These are phyloP conservation scores for Microtus richardsoni DNA, from an alignment of 2,113 vertebrate genomes.

Conservation along the genomic window DNA sequence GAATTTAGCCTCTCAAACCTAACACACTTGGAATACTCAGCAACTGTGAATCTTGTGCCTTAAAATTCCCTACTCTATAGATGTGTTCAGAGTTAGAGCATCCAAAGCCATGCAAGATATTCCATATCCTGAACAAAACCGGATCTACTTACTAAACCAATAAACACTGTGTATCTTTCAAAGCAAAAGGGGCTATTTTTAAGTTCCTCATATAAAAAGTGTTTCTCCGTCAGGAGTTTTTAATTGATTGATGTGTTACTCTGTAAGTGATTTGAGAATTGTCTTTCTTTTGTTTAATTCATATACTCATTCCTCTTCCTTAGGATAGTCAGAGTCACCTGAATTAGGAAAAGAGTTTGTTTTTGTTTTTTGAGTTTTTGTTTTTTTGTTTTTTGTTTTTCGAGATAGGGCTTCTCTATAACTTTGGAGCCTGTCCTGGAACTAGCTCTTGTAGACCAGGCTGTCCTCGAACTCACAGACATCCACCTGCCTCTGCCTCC, in stretches of 20 bases:
- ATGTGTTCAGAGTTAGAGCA: not conserved
- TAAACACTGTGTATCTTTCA: not conserved
- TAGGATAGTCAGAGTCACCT: not conserved
- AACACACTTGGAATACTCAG: not conserved
- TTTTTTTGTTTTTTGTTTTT: no score
- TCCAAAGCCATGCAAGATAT: not conserved
- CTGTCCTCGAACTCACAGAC: no score
- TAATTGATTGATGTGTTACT: conserved; percentile 3
- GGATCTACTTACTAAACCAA: conserved; percentile 23
- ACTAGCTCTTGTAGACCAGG: no score
- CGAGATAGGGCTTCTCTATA: no score
- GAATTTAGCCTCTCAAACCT: not conserved
- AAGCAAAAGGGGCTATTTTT: not conserved
- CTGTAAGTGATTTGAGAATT: conserved; percentile 27
- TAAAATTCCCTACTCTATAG: not conserved
- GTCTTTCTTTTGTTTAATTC: not conserved
- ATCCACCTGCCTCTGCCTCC: no score
- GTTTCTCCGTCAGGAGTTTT: conserved; percentile 8
- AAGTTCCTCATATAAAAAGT: not conserved
- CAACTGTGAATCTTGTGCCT: not conserved
- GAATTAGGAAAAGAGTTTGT: conserved; percentile 10
- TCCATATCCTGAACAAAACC: not conserved
- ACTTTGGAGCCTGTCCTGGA: no score
- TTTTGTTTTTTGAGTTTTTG: no score
- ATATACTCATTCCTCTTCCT: not conserved